phyloP scores from a whole-genome alignment of 2,797 vertebrate species.

The Margarornis squamiger region DNA sequence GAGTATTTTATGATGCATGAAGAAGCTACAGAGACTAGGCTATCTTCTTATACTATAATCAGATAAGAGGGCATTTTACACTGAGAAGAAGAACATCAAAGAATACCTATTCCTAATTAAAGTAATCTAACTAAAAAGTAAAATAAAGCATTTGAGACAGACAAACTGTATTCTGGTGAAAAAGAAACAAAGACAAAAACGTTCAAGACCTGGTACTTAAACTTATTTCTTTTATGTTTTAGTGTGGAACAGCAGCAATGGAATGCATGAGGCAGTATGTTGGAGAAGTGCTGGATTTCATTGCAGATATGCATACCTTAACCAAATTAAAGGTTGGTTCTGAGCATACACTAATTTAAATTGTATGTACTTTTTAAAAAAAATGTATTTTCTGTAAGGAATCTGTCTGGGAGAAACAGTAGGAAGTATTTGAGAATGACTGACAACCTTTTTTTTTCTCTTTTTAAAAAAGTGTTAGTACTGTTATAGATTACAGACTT shows the following conservation, averaged over 20 bases:
- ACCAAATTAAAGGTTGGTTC: constrained; percentile 93
- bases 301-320: constrained; percentile 98
- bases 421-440: neutral
- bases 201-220: neutral
- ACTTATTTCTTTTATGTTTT: constrained; percentile 60
- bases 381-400: neutral
- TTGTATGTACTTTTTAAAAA: neutral
- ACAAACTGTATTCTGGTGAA: neutral
- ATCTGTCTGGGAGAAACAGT: neutral
- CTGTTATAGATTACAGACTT: neutral
- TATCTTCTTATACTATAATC: neutral
- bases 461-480: neutral
- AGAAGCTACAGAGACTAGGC: neutral
- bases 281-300: constrained; percentile 95
- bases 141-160: neutral
- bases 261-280: constrained; percentile 95
- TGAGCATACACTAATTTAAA: neutral
- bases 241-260: constrained; percentile 98
- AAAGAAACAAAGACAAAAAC: neutral
- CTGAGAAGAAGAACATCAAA: neutral
- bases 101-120: neutral
- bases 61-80: neutral
- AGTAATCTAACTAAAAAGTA: neutral
- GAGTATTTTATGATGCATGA: neutral
- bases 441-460: neutral